Base-by-base conservation (phyloP, 2,888 invertebrate species). In the Eledona agricola region DNA sequence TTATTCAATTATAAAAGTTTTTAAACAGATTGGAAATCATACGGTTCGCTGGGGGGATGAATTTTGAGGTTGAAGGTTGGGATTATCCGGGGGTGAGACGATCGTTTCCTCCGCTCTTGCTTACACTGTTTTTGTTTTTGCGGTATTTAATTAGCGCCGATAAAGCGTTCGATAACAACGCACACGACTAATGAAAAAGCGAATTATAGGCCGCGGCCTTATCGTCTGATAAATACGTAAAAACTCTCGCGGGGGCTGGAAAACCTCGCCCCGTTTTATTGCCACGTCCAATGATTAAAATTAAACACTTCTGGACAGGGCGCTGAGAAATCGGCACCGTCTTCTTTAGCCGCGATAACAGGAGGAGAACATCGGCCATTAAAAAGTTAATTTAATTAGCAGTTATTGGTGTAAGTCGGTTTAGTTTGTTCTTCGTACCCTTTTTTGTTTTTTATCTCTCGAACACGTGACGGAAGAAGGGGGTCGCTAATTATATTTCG, bases 1-100 rank as follows among this genome's bases (percentile, higher is more conserved):
- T 75, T 75, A 75, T 74, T 75, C 74, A 75, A 74, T 74, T 75
- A 74, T 72, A 72, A 74, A 54, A 74, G 73, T 74, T 74, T 74
- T 72, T 69, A 73, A 74, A 73, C 73, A 74, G 74, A 74, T 74
- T 74, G 73, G 70, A 73, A 74, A 74, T 74, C 73, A 72, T 66
- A 66, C 71, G 73, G 67, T 72, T 69, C 69, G 70, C 57, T 67
- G 65, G 61, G 61, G 57, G 59, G 60, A 64, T 61, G 66, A 65
- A 64, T 65, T 67, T 64, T 55, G 54, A 35, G 50, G 50, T 54
- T 45, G n/a, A n/a, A n/a, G n/a, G n/a, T n/a, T n/a, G n/a, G n/a
- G n/a, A n/a, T n/a, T n/a, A n/a, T n/a, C n/a, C n/a, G n/a, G n/a
- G n/a, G n/a, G n/a, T n/a, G n/a, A n/a, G n/a, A n/a, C n/a, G n/a